Percentiles rank a stretch among this genome's conserved stretches.
Conservation (phyloP, 2,888 invertebrate genomes). For the Heliconius ismenius region DNA sequence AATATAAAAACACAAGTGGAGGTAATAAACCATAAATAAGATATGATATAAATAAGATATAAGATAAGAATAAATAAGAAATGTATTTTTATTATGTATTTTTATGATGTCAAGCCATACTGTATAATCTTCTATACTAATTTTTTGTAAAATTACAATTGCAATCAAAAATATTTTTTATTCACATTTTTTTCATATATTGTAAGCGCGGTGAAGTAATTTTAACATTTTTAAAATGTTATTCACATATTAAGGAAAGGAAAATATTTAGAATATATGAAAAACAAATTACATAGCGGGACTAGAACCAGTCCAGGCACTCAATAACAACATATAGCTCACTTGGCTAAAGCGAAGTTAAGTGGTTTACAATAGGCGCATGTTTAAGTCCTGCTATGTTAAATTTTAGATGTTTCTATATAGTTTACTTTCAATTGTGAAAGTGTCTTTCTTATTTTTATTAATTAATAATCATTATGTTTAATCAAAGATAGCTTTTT, state of each 20-base stretch:
- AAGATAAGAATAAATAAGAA: not conserved
- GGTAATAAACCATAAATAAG: not conserved
- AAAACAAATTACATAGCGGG: no score
- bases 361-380: not conserved
- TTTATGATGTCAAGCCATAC: not conserved
- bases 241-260: not conserved
- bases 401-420: not conserved
- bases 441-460: no score
- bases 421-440: not conserved
- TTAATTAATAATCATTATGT: no score
- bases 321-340: not conserved
- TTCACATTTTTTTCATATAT: not conserved
- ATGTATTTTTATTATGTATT: not conserved
- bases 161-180: not conserved
- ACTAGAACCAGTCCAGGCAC: no score
- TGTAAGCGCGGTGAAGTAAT: not conserved
- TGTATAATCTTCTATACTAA: not conserved
- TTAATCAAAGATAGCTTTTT: no score
- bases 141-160: not conserved
- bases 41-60: not conserved
- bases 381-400: not conserved
- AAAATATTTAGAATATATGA: not conserved
- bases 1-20: conserved; percentile 11
- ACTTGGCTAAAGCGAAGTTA: not conserved
- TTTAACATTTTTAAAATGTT: not conserved